These are phyloP conservation scores for Barnardius zonarius DNA, from an alignment of 2,113 vertebrate genomes.

Conservation along the genomic window DNA sequence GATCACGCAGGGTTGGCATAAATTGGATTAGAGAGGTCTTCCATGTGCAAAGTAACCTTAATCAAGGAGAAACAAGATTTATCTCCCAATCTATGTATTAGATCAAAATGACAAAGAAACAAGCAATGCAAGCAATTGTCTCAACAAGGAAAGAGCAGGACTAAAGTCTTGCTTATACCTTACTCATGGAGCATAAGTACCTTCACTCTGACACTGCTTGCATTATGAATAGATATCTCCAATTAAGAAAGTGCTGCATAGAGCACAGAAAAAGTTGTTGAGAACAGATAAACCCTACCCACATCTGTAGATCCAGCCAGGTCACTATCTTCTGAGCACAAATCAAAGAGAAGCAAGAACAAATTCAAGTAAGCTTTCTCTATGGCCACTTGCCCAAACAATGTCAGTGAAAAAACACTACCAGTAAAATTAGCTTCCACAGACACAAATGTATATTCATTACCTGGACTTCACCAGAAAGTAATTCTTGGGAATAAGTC, in stretches of 20 bases:
- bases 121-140: neutral
- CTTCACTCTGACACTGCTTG: neutral
- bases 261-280: neutral
- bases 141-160: neutral
- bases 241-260: neutral
- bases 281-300: neutral
- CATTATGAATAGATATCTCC: neutral
- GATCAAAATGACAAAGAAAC: neutral
- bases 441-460: neutral
- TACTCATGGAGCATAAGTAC: neutral
- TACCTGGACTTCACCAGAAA: slow-evolving; percentile 11
- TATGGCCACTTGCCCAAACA: neutral
- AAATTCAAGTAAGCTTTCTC: neutral
- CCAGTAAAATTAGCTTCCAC: neutral
- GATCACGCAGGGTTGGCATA: neutral
- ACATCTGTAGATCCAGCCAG: neutral
- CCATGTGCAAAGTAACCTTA: neutral
- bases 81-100: neutral
- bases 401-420: neutral
- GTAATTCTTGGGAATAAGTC: neutral
- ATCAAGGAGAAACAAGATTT: neutral
- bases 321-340: neutral
- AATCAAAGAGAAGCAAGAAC: neutral
- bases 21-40: neutral
- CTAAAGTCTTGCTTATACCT: neutral